Evolutionary conservation across 2,888 invertebrate species (phyloP).

Genomic region (Nemotelus nigrinus): DNA sequence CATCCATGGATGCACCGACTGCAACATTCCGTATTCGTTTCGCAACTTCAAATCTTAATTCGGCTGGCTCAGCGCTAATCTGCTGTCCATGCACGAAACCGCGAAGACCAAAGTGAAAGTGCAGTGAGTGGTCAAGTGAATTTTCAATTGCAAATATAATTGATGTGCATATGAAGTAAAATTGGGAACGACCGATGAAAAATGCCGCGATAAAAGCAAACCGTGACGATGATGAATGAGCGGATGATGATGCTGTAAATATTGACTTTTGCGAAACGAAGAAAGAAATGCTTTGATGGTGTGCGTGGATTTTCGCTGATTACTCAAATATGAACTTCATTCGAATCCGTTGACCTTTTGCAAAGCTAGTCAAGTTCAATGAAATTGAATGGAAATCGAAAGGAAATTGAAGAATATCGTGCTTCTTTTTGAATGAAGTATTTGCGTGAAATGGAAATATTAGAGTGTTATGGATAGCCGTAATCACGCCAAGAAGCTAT

Average conservation of each 20-base stretch:
- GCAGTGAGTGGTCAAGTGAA: not conserved
- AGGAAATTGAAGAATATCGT: no score
- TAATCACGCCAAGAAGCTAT: no score
- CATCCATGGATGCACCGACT: not conserved
- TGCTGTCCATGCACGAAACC: no score
- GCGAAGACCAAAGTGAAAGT: not conserved
- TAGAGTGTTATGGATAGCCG: no score
- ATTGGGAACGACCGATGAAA: not conserved
- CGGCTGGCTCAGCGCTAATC: not conserved
- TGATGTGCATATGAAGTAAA: not conserved
- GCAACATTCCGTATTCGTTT: not conserved
- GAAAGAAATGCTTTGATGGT: not conserved
- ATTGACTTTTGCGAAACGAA: not conserved
- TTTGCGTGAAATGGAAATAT: no score
- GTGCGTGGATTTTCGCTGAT: no score
- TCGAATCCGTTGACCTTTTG: not conserved
- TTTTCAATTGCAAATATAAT: slow-evolving; percentile 10
- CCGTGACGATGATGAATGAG: no score
- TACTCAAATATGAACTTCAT: not conserved
- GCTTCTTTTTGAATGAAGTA: no score
- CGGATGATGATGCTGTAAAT: not conserved
- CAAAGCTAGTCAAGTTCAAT: slow-evolving; percentile 5
- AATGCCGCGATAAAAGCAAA: not conserved
- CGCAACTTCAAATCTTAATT: not conserved
- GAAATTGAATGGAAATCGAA: not conserved